Conservation (phyloP, 2,888 invertebrate species). For the Heliconius sara region DNA sequence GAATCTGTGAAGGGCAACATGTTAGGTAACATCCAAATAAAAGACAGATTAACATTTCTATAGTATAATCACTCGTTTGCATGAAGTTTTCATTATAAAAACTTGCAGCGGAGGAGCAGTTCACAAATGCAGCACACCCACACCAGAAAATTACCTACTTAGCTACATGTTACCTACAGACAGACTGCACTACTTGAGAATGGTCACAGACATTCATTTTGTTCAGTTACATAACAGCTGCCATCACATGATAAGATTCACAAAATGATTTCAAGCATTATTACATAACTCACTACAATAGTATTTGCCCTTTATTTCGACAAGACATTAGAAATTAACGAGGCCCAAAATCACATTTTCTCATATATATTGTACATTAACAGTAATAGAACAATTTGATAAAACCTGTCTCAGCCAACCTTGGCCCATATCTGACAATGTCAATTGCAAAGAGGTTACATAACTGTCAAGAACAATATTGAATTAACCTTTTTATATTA, state of each 20-base stretch:
- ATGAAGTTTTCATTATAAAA: conserved; percentile 75
- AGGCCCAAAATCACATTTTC: conserved; percentile 27
- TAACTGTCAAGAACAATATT: conserved; percentile 62
- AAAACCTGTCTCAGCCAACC: conserved; percentile 50
- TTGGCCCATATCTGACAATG: conserved; percentile 62
- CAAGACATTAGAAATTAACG: conserved; percentile 12
- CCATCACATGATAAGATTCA: conserved; percentile 72
- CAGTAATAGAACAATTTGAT: conserved; percentile 24
- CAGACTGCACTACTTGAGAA: conserved; percentile 23
- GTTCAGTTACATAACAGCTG: conserved; percentile 70
- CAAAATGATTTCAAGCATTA: conserved; percentile 56
- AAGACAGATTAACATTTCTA: conserved; percentile 65
- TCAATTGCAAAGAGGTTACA: conserved; percentile 67
- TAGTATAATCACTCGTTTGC: conserved; percentile 69
- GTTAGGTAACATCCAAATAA: conserved; percentile 53
- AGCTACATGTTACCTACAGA: conserved; percentile 43
- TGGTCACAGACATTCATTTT: conserved; percentile 43
- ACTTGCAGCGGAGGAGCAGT: conserved; percentile 65
- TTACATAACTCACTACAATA: conserved; percentile 45
- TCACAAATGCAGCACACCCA: conserved; percentile 44
- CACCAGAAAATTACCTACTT: conserved; percentile 54
- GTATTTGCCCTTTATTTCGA: conserved; percentile 39
- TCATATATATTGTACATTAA: not conserved
- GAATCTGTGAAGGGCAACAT: conserved; percentile 31
- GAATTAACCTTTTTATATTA: conserved; percentile 44